These are phyloP conservation scores for Hirtodrosophila alboralis DNA, from an alignment of 2,888 invertebrate genomes.

Conservation along the genomic window DNA sequence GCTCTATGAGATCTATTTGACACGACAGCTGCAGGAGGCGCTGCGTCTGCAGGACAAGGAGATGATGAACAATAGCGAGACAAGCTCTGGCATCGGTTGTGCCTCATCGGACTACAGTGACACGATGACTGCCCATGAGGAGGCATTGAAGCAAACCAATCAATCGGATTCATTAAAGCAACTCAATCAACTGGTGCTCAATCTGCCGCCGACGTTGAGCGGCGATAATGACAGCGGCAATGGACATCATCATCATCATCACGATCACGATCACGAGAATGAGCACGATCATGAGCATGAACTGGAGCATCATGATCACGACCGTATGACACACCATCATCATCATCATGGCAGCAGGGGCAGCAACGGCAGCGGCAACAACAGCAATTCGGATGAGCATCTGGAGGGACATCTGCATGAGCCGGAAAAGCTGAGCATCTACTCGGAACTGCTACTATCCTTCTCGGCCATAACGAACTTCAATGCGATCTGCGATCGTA, in stretches of 20 bases:
- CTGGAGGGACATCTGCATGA: slow-evolving; percentile 85
- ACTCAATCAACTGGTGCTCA: slow-evolving; percentile 82
- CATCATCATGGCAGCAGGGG: slow-evolving; percentile 15
- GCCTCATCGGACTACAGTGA: slow-evolving; percentile 84
- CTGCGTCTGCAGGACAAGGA: slow-evolving; percentile 82
- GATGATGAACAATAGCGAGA: slow-evolving; percentile 83
- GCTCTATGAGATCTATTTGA: slow-evolving; percentile 87
- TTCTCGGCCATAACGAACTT: slow-evolving; percentile 91
- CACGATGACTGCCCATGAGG: slow-evolving; percentile 77
- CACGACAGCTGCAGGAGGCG: slow-evolving; percentile 75
- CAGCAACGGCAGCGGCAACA: slow-evolving; percentile 28
- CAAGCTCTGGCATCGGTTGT: slow-evolving; percentile 84
- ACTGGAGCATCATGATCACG: slow-evolving; percentile 40
- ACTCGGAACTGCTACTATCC: slow-evolving; percentile 88
- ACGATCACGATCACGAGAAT: slow-evolving; percentile 39
- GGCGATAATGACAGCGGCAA: slow-evolving; percentile 83
- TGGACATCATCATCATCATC: slow-evolving; percentile 60
- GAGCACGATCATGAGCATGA: slow-evolving; percentile 39
- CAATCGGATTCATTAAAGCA: slow-evolving; percentile 77
- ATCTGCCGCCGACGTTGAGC: slow-evolving; percentile 81
- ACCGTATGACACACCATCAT: slow-evolving; percentile 41
- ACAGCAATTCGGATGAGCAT: slow-evolving; percentile 86
- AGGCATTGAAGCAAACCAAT: slow-evolving; percentile 57
- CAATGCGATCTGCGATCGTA: slow-evolving; percentile 91
- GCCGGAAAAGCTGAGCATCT: slow-evolving; percentile 84